These are phyloP conservation scores for Oreochromis niloticus DNA, from an alignment of 2,113 vertebrate genomes.

Conservation along the genomic window DNA sequence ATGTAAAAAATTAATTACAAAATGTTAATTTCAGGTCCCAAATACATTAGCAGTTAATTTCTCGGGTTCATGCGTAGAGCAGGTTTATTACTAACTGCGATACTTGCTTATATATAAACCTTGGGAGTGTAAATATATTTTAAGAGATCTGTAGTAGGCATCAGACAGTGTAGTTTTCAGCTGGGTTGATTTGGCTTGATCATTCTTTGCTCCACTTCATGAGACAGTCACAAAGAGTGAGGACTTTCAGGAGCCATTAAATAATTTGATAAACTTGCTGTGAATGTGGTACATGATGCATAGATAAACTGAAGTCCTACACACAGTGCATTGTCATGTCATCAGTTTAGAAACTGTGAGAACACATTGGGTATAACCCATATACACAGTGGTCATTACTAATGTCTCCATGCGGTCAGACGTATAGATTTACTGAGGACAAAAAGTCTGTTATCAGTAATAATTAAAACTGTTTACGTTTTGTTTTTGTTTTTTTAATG, in stretches of 20 bases:
- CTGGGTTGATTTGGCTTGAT: neutral
- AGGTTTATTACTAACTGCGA: neutral
- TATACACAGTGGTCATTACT: neutral
- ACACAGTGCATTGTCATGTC: neutral
- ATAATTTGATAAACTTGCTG: neutral
- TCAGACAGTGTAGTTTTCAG: neutral
- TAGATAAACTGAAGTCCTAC: slow-evolving; percentile 17
- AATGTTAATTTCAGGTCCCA: slow-evolving; percentile 4
- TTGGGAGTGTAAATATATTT: neutral
- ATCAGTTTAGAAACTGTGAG: neutral
- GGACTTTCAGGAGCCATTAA: neutral
- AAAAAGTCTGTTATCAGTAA: neutral
- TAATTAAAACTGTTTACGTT: neutral
- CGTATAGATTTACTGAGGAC: neutral
- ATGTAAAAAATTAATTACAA: neutral
- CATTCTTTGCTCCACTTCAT: neutral
- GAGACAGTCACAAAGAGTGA: neutral
- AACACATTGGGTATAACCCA: neutral
- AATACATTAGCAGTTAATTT: neutral
- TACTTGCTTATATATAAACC: neutral
- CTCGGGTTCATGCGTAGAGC: neutral
- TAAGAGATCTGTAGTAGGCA: neutral
- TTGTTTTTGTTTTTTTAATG: neutral
- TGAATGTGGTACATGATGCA: slow-evolving; percentile 8
- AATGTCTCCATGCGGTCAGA: neutral